Evolutionary conservation across 1,140 invertebrate genomes (phyloP), one percentile per base, ranked within the genome.

Genomic region (Formica selysi): DNA sequence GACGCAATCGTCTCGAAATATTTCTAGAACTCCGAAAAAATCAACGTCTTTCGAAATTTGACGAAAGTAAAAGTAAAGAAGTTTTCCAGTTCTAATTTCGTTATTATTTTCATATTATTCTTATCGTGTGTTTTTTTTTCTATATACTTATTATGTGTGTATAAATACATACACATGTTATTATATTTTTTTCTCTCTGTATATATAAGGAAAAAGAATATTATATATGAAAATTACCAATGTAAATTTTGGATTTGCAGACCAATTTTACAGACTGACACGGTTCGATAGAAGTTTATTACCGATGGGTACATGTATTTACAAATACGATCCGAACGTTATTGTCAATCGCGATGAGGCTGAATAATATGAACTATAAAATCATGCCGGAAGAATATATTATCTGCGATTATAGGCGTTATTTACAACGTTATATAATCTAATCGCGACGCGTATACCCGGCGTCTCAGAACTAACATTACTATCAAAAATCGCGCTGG

Each of bases 341-440:
- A 32, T 65, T 22, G 19, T 19, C n/a, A 38, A 64, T 61, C 26
- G 19, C 6, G 26, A 78, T 19, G 26, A 16, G 1, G 16, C 16
- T 48, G 38, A 44, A 78, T n/a, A 65, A 67, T 16, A 76, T 6
- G 26, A 29, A 65, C 26, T 78, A 48, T 61, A 78, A 65, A 65
- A 78, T 22, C 1, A 6, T 19, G 19, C 61, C 22, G 38, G 32
- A 64, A 78, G 38, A 44, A 78, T 65, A 10, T 76, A 78, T 64
- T 41, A 76, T 64, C 29, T 44, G 19, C 26, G 19, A 78, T 65
- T 78, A 65, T 78, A 41, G 26, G 16, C 10, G 19, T 65, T 44
- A 74, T 48, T 36, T 57, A 36, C 41, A 32, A 16, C 4, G 5
- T 29, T 61, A 8, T 22, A 26, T 7, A 62, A 83, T 83, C 68